Percentiles rank a stretch among this genome's conserved stretches.
phyloP scores from a whole-genome alignment of 2,888 invertebrate genomes.

The Agrypnus murinus region DNA sequence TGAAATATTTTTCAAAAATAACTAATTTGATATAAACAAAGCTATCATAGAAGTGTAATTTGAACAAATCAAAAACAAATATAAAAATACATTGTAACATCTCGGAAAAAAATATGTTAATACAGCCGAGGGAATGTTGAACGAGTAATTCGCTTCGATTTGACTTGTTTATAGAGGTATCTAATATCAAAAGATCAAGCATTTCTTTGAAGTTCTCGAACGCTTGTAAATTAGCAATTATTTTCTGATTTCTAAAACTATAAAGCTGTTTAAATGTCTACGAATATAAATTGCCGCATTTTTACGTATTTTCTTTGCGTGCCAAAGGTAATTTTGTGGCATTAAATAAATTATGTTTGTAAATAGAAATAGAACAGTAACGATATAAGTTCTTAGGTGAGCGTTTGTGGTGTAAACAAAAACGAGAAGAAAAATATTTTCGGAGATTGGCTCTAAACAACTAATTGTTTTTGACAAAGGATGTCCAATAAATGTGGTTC shows the following conservation, averaged over 20 bases:
- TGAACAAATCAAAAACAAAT: not conserved
- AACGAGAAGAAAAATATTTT: no score
- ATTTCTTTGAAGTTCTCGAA: slow-evolving; percentile 53
- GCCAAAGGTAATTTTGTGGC: slow-evolving; percentile 9
- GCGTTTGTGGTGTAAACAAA: no score
- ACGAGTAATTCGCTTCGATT: slow-evolving; percentile 49
- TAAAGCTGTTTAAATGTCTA: slow-evolving; percentile 39
- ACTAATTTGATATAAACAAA: no score
- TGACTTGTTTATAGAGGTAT: slow-evolving; percentile 56
- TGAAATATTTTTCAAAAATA: no score
- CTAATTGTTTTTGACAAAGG: no score
- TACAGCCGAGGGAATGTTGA: slow-evolving; percentile 37
- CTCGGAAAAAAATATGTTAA: not conserved
- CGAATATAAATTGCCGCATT: slow-evolving; percentile 33
- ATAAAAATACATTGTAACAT: not conserved
- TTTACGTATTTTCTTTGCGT: slow-evolving; percentile 24
- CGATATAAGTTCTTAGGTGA: no score
- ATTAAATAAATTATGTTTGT: slow-evolving; percentile 1
- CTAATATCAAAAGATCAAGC: slow-evolving; percentile 55
- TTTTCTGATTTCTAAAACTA: slow-evolving; percentile 49
- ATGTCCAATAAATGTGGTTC: no score
- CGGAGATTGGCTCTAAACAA: no score
- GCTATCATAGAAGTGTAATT: not conserved
- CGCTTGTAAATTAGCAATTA: slow-evolving; percentile 57
- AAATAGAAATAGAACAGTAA: slow-evolving; percentile 12